These are phyloP conservation scores for Etheostoma spectabile DNA, from an alignment of 2,113 vertebrate species.

Conservation along the genomic window DNA sequence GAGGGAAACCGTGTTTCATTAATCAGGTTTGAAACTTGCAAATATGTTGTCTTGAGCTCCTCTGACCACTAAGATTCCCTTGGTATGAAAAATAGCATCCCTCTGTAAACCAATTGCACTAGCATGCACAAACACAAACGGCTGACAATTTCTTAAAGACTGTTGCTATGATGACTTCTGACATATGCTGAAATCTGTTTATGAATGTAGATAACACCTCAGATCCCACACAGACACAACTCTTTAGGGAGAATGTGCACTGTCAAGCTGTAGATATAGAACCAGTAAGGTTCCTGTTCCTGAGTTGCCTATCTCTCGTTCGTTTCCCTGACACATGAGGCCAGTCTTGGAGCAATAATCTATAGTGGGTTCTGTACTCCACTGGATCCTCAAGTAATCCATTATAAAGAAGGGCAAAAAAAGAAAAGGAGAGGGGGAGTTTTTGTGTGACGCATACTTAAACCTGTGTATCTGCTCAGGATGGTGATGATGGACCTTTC, in stretches of 20 bases:
- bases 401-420: constrained; percentile 3
- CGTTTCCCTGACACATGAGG: constrained; percentile 13
- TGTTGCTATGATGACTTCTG: not conserved
- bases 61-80: not conserved
- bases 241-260: not conserved
- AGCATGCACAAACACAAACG: not conserved
- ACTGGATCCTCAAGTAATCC: constrained; percentile 21
- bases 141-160: not conserved
- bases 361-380: not conserved
- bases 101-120: not conserved
- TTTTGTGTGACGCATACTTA: not conserved
- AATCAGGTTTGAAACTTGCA: not conserved
- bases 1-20: constrained; percentile 6
- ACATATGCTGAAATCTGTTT: not conserved
- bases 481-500: not conserved
- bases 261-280: constrained; percentile 4
- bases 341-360: constrained; percentile 25
- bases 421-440: not conserved
- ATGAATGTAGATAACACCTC: not conserved
- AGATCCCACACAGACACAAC: not conserved
- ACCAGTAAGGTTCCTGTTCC: constrained; percentile 37
- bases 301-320: constrained; percentile 22
- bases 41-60: not conserved
- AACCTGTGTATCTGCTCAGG: constrained; percentile 24
- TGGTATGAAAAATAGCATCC: not conserved